Evolutionary conservation across 1,140 invertebrate species (phyloP), one percentile per base, ranked within the genome.

Genomic region (Oreohelix idahoensis): DNA sequence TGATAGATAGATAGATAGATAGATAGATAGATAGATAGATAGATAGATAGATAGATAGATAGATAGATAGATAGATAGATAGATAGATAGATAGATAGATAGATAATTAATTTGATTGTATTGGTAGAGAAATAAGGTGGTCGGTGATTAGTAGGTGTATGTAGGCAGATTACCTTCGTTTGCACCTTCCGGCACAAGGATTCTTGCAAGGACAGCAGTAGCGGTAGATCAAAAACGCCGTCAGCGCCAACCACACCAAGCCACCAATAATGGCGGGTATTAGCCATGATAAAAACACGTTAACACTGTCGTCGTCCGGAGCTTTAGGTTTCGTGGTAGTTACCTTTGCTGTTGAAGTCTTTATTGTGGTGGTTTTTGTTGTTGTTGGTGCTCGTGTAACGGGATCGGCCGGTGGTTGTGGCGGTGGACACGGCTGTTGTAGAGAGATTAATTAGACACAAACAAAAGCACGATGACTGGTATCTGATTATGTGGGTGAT

Each of bases 171-270:
- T 73, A 36, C 70, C 70, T 42, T 38, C 70, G 5, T 29, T 20
- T 42, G 58, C 76, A 78, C 26, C 11, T 26, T 36, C 49, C 76
- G 5, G 45, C n/a, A 20, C 76, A 78, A 32, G 53, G 53, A 58
- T 75, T 75, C n/a, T 26, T 75, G 39, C 73, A 75, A 29, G 73
- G 73, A 38, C 35, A 75, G 73, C 73, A 75, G 73, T 42, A 75
- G n/a, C 73, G 36, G 73, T 75, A 78, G 38, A 78, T 58, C 49
- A 78, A 23, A 49, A 58, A 78, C 2, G 49, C n/a, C 8, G 39
- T 69, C 39, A 58, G 36, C 5, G 63, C 53, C 63, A 58, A 35
- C 53, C 38, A 58, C 13, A 38, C 20, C 36, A 36, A n/a, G 26
- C 38, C 53, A 15, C 39, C 38, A 13, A 69, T 79, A 20, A 58